Evolutionary conservation across 64 coral and sea anemone species (phyloP).

Genomic region (Actinia tenebrosa): DNA sequence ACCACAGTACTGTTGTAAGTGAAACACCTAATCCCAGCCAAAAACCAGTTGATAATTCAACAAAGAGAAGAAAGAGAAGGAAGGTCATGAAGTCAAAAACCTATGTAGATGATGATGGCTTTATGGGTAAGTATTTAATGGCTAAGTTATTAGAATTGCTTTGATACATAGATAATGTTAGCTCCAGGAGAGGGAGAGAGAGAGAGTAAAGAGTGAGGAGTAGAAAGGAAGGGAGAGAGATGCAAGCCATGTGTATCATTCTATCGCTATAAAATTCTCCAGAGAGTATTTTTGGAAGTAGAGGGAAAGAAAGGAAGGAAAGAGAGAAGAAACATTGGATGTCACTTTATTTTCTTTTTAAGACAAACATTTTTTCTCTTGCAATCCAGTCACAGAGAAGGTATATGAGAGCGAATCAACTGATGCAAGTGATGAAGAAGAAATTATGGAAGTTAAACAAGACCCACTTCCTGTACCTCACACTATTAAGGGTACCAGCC

Average conservation of each 20-base stretch:
- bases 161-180: no score
- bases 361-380: background rate
- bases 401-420: constrained; percentile 84
- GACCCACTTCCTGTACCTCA: background rate
- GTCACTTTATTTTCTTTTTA: no score
- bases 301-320: no score
- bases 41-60: background rate
- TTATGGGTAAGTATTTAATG: constrained; percentile 52
- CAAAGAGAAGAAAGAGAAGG: constrained; percentile 43
- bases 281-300: no score
- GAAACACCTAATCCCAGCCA: constrained; percentile 26
- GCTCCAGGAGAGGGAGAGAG: no score
- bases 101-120: constrained; percentile 72
- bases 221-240: no score
- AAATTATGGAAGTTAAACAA: constrained; percentile 16
- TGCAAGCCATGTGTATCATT: no score
- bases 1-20: constrained; percentile 29
- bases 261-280: no score
- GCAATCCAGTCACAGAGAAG: constrained; percentile 77
- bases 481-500: constrained; percentile 17
- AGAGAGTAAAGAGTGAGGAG: no score
- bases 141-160: no score
- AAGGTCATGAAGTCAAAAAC: constrained; percentile 66
- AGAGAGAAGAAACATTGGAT: no score
- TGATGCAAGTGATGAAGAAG: constrained; percentile 76